Evolutionary conservation across 2,797 vertebrate genomes (phyloP), one percentile per base, ranked within the genome.

Genomic region (Myoxocephalus aenaeus): DNA sequence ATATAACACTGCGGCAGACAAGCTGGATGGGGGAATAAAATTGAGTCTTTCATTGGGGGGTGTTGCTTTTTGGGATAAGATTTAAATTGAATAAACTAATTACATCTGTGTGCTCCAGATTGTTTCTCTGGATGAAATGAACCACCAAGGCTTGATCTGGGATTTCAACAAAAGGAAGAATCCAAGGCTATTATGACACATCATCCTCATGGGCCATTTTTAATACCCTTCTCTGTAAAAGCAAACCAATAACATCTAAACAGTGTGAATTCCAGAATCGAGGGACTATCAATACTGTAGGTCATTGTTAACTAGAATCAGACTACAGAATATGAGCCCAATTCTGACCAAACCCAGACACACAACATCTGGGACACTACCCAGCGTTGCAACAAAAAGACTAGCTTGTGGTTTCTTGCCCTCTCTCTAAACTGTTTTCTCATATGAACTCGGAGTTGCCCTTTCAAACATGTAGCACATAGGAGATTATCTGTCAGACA

Each of bases 81-180:
- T 79, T 88, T 81, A 75, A 80, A 82, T 80, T 84, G 53, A 90
- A 86, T 86, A 80, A 83, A 87, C 61, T 83, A 81, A 91, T 87
- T 83, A 73, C 53, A 68, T 73, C 61, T 74, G 70, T 77, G 83
- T 73, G 68, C 69, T 76, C 65, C 67, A 71, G 70, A 87, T 79
- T 87, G 73, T 80, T 86, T 79, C 57, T 77, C 57, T 73, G 81
- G 54, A 79, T 74, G 27, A 82, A 77, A 40, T 71, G 9, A 85
- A 59, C 61, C 20, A 4, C 42, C 20, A 56, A 10, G 40, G 64
- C 25, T 75, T 69, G 54, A 85, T 81, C 66, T 77, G 69, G 51
- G 65, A 75, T 84, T 86, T 50, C 42, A 83, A 83, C 59, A 76
- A 82, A 66, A 76, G 58, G 27, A 44, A 57, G 48, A 81, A 58